Evolutionary conservation across 2,888 invertebrate species (phyloP).

Genomic region (Lepetodrilus schrolli): DNA sequence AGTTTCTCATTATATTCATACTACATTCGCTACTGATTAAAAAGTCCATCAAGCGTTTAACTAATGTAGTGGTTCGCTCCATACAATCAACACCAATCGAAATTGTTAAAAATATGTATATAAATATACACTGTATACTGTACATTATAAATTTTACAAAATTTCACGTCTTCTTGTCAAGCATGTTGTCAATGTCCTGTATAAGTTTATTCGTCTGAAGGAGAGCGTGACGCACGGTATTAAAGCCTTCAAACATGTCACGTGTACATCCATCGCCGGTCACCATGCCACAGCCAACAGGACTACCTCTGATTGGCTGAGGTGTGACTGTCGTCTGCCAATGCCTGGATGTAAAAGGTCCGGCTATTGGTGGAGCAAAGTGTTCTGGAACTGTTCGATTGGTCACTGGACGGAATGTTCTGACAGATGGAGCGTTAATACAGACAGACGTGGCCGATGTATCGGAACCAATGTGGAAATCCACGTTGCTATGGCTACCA

Average conservation of each 20-base stretch:
- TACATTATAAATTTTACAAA: not conserved
- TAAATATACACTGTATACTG: no score
- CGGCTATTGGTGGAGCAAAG: not conserved
- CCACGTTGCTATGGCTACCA: not conserved
- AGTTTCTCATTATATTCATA: no score
- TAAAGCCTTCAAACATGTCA: conserved; percentile 54
- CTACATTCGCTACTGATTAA: no score
- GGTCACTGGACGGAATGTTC: no score
- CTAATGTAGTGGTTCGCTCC: no score
- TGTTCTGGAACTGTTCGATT: not conserved
- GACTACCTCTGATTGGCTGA: conserved; percentile 5
- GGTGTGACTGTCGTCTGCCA: not conserved
- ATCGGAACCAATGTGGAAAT: no score
- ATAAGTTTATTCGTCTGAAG: conserved; percentile 62
- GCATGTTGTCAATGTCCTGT: conserved; percentile 61
- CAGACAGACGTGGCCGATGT: no score
- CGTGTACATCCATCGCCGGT: not conserved
- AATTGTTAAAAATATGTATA: no score
- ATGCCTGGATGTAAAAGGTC: not conserved
- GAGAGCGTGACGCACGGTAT: conserved; percentile 59
- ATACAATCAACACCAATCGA: no score
- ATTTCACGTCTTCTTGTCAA: conserved; percentile 43
- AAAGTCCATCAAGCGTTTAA: no score
- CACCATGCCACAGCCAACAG: no score
- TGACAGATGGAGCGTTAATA: no score